Conservation (phyloP, 2,113 vertebrate genomes). For the Tauraco erythrolophus region DNA sequence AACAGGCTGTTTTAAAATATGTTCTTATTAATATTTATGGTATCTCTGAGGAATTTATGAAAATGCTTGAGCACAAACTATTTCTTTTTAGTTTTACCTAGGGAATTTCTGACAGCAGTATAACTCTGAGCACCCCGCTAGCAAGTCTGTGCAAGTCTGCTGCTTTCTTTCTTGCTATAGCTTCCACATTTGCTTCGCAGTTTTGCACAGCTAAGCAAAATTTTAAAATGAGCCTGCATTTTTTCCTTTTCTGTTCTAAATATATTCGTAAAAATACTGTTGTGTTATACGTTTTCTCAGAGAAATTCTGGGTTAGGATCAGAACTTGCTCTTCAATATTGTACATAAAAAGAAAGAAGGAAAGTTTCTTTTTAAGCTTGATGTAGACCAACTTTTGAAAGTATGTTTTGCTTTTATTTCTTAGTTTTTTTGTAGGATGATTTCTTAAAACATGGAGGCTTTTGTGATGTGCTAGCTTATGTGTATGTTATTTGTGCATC, state of each 20-base stretch:
- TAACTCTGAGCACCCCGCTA: conserved; percentile 59
- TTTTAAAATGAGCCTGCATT: not conserved
- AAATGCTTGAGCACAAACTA: conserved; percentile 8
- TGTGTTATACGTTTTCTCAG: not conserved
- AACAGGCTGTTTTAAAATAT: not conserved
- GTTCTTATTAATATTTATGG: conserved; percentile 66
- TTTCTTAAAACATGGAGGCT: not conserved
- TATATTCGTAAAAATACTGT: not conserved
- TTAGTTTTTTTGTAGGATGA: not conserved
- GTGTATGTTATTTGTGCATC: not conserved
- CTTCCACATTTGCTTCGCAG: not conserved
- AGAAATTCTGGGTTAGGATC: not conserved
- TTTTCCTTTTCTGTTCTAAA: not conserved
- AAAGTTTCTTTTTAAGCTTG: not conserved
- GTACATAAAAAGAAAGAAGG: not conserved
- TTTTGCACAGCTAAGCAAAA: conserved; percentile 25
- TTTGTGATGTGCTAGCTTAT: not conserved
- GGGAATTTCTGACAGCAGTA: conserved; percentile 34
- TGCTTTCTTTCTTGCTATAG: not conserved
- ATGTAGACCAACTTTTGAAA: not conserved
- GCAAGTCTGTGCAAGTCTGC: conserved; percentile 25
- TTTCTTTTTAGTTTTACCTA: conserved; percentile 40
- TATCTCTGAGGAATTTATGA: conserved; percentile 51
- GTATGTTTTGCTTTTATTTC: not conserved
- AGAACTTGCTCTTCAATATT: not conserved